These are phyloP conservation scores for Junonia oenone DNA, from an alignment of 2,888 invertebrate species.

Conservation along the genomic window DNA sequence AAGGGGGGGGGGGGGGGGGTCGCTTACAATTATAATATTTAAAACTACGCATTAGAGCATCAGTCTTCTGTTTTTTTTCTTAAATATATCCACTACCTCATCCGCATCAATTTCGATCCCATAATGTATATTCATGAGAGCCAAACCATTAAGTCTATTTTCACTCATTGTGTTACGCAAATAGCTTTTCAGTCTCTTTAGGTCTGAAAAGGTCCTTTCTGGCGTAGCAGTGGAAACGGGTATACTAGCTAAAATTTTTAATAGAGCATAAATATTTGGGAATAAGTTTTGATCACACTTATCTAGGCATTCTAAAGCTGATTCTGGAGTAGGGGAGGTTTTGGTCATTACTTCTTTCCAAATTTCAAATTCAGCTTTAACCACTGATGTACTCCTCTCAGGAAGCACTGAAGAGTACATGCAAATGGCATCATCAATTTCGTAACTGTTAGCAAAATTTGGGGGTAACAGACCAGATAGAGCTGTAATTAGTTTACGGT, in stretches of 20 bases:
- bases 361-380: conserved; percentile 23
- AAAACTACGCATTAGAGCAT: neutral
- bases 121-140: neutral
- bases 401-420: conserved; percentile 12
- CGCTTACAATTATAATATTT: no score
- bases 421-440: neutral
- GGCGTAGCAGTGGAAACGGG: neutral
- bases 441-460: neutral
- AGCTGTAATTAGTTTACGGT: neutral
- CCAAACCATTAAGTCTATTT: neutral
- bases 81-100: neutral
- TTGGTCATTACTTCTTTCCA: conserved; percentile 22
- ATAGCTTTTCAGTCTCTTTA: conserved; percentile 4
- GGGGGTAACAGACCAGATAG: neutral
- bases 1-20: no score
- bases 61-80: neutral
- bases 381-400: conserved; percentile 17
- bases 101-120: neutral
- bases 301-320: conserved; percentile 22
- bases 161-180: neutral
- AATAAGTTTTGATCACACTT: conserved; percentile 17
- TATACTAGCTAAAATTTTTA: neutral
- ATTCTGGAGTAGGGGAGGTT: conserved; percentile 21
- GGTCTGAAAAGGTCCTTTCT: neutral
- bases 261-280: conserved; percentile 2